phyloP scores from a whole-genome alignment of 2,888 invertebrate species.

The Latrodectus hesperus region DNA sequence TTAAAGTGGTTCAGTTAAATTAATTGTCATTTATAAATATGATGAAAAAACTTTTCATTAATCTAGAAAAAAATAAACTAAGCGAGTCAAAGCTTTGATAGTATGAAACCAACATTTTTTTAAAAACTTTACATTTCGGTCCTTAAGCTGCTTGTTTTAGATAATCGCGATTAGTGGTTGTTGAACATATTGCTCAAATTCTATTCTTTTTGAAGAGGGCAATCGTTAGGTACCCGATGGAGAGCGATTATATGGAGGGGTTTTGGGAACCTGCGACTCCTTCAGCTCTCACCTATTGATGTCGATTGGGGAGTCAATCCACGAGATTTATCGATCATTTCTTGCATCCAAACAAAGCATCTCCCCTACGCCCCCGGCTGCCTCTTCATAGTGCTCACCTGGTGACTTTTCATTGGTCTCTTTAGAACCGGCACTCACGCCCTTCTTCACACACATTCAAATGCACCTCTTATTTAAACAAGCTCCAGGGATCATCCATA shows the following conservation, averaged over 20 bases:
- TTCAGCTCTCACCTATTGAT: not conserved
- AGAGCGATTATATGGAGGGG: not conserved
- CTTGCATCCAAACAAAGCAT: not conserved
- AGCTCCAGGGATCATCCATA: not conserved
- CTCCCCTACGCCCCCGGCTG: slow-evolving; percentile 4
- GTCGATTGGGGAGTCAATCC: not conserved
- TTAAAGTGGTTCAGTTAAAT: too few species aligned
- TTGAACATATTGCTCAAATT: too few species aligned
- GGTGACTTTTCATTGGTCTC: slow-evolving; percentile 55
- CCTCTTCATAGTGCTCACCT: slow-evolving; percentile 55
- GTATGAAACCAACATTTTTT: too few species aligned
- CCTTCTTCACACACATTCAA: slow-evolving; percentile 63
- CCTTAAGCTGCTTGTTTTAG: too few species aligned
- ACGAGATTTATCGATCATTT: slow-evolving; percentile 3
- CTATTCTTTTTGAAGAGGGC: too few species aligned
- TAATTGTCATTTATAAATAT: too few species aligned
- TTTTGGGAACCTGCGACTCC: not conserved
- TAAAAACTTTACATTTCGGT: too few species aligned
- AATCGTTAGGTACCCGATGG: too few species aligned
- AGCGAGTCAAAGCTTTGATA: too few species aligned
- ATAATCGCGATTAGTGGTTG: too few species aligned
- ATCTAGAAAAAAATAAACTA: too few species aligned
- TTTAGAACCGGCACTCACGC: slow-evolving; percentile 65
- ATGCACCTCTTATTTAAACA: slow-evolving; percentile 19
- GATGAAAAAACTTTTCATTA: too few species aligned